Base-by-base conservation (phyloP, 2,113 vertebrate species). In the Albula glossodonta region DNA sequence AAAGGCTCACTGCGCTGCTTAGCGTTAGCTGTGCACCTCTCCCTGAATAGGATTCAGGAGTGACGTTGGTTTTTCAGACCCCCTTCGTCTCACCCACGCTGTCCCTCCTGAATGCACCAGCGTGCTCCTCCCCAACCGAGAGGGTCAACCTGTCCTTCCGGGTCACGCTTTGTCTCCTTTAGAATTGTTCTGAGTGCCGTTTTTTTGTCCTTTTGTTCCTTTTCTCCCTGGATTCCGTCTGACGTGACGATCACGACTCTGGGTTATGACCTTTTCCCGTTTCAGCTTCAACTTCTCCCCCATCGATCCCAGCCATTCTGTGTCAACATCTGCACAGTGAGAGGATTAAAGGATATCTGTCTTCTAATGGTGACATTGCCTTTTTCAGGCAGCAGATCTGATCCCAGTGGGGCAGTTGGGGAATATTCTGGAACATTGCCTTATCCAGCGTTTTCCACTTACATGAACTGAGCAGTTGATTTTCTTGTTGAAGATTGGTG, bases 191-290 rank as follows among this genome's bases (percentile, higher is more conserved):
- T 89, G 84, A 90, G 86, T 87, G 87, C 86, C 86, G 80, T n/a
- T 90, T 89, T 81, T 56, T 15, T 88, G 10, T 60, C 78, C 5
- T 41, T 56, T 56, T 56, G 41, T 41, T 13, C 80, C 51, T 22
- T 52, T 15, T 81, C 84, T 79, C 78, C 86, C 83, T 86, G 86
- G 91, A 90, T 91, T 90, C 92, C 90, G 87, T 10, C 83, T 88
- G 90, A 91, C 90, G 81, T 86, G 84, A 87, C 31, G 31, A 94
- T 94, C 92, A 84, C 87, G 88, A 83, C 91, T 91, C 91, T 92
- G 90, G 88, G 90, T 41, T 53, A 87, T 93, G 91, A 94, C 93
- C 93, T 94, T 94, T 94, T 91, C 90, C 89, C 87, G 85, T 93
- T 89, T 90, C 78, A 90, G 91, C 91, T 92, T 90, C 86, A 89